These are phyloP conservation scores for Ichneumoninae sp. DNA, from an alignment of 2,888 invertebrate species.

Conservation along the genomic window DNA sequence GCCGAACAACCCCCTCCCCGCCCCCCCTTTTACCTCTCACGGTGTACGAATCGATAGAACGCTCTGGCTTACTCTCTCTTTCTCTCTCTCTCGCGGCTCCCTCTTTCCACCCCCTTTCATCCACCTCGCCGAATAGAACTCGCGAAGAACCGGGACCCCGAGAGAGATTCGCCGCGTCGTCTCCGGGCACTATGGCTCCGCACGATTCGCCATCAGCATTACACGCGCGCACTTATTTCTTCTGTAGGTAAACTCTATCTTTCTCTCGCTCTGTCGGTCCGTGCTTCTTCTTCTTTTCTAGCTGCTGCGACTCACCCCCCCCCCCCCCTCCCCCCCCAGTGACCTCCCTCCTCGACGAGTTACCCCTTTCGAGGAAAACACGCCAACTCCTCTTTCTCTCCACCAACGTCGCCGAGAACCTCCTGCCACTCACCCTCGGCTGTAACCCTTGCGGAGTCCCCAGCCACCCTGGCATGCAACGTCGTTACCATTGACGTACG, in stretches of 20 bases:
- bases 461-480: constrained; percentile 57
- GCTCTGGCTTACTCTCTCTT: constrained; percentile 45
- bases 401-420: constrained; percentile 23
- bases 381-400: constrained; percentile 62
- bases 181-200: constrained; percentile 65
- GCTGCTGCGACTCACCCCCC: constrained; percentile 52
- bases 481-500: constrained; percentile 29
- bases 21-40: constrained; percentile 60
- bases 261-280: constrained; percentile 47
- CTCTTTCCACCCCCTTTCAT: constrained; percentile 67
- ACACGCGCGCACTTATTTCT: constrained; percentile 82
- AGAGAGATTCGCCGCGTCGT: constrained; percentile 58
- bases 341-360: constrained; percentile 61
- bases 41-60: constrained; percentile 66
- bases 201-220: constrained; percentile 82
- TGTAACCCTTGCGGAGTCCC: constrained; percentile 57
- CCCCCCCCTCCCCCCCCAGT: constrained; percentile 57
- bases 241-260: constrained; percentile 78
- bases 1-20: constrained; percentile 74
- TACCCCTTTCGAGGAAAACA: constrained; percentile 69
- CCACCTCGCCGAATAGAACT: constrained; percentile 69
- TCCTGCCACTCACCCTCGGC: constrained; percentile 37
- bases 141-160: constrained; percentile 51
- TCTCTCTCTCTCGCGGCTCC: constrained; percentile 1
- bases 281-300: constrained; percentile 47